Base-by-base conservation (phyloP, 2,797 vertebrate genomes). In the Protosalanx chinensis region DNA sequence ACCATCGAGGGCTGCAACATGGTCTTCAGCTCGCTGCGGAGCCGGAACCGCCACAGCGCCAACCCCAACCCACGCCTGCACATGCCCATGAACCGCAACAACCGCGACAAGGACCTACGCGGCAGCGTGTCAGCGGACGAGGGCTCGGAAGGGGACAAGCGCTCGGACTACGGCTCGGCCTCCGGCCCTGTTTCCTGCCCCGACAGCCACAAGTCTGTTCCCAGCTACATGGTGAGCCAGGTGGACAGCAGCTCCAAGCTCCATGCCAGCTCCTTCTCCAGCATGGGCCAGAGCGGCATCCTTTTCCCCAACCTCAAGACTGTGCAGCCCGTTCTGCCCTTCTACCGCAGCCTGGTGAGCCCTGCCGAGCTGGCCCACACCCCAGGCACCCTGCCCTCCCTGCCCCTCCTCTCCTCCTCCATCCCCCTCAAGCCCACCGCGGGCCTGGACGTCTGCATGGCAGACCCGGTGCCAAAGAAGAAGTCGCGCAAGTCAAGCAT, bases 21-120 rank as follows among this genome's bases (percentile, higher is more conserved):
- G 98, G 97, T 98, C 0, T 99, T 99, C 67, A 99, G 98, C 82
- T 99, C 97, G 0, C 70, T 99, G 78, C 90, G 98, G 10, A 99
- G 98, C 82, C 94, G 98, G 62, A 99, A 99, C 85, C 94, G 98
- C 18, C 98, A 99, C 4, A 99, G 98, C 12, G 97, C 98, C 29
- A 99, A 99, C 87, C 98, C 97, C 0, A 99, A 99, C 87, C 98
- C 98, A 0, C 91, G 98, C 63, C 94, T 99, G 61, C 98, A 99
- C 83, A 98, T 98, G 97, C 97, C 98, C 0, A 98, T 98, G 96
- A 98, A 98, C 46, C 93, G 97, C 72, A 99, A 99, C 81, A 98
- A 96, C 83, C 86, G 98, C 3, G 97, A 99, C 88, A 97, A 95
- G 81, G 97, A 99, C 81, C 86, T 98, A 12, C 88, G 95, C 13